Conservation (phyloP, 2,888 invertebrate genomes). For the Ennomos erosarius region DNA sequence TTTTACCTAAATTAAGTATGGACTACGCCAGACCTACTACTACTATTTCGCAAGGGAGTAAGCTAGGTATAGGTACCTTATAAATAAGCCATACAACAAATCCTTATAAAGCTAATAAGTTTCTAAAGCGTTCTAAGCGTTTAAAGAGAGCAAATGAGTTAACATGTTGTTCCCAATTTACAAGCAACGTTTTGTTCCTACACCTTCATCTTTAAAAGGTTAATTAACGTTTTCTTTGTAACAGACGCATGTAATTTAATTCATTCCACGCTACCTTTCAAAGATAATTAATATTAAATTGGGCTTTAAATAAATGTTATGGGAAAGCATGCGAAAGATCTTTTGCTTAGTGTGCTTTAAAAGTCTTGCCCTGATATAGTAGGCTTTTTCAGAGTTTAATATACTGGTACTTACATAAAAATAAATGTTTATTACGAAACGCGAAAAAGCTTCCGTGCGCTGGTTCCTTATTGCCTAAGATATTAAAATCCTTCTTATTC, state of each 20-base stretch:
- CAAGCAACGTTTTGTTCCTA: conserved; percentile 7
- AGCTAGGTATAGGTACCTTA: too few species aligned
- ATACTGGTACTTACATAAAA: conserved; percentile 7
- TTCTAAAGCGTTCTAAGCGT: neutral
- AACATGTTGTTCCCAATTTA: conserved; percentile 18
- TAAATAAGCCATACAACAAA: neutral
- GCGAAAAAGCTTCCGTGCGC: neutral
- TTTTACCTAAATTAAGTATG: too few species aligned
- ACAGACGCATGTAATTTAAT: conserved; percentile 23
- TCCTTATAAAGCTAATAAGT: conserved; percentile 4
- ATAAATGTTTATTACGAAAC: conserved; percentile 16
- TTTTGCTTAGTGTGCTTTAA: conserved; percentile 14
- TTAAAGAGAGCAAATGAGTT: conserved; percentile 2
- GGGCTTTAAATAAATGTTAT: conserved; percentile 9
- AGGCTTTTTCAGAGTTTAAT: conserved; percentile 16
- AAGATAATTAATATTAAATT: conserved; percentile 24
- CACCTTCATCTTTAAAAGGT: conserved; percentile 16
- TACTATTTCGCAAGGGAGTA: too few species aligned
- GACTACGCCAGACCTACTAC: too few species aligned
- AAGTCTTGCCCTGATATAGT: conserved; percentile 6
- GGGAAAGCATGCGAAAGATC: conserved; percentile 5
- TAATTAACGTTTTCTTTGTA: conserved; percentile 30
- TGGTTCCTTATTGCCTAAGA: neutral
- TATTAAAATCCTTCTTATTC: too few species aligned
- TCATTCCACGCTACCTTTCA: conserved; percentile 19